phyloP scores from a whole-genome alignment of 2,888 invertebrate species.

The Polymixis lichenea region DNA sequence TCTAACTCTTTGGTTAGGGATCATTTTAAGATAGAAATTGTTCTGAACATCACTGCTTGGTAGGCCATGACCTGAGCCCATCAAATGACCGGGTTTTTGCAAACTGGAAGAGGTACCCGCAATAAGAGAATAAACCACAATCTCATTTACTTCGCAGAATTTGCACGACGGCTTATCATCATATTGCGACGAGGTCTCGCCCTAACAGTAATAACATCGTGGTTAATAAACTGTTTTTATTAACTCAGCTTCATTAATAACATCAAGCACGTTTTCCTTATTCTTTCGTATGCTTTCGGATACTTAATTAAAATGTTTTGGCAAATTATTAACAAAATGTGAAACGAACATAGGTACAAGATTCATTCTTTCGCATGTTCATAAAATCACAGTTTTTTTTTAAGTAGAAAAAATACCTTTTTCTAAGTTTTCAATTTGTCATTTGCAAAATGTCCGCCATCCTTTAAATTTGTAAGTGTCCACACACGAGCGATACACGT shows the following conservation, averaged over 20 bases:
- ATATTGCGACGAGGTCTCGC: constrained; percentile 25
- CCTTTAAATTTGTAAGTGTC: no score
- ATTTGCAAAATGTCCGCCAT: neutral
- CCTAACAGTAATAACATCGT: constrained; percentile 35
- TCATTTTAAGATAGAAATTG: neutral
- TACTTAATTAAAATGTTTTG: neutral
- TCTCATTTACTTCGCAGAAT: constrained; percentile 21
- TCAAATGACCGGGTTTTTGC: neutral
- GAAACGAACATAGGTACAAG: neutral
- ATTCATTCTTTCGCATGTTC: neutral
- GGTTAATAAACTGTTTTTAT: constrained; percentile 30
- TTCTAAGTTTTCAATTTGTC: no score
- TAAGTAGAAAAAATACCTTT: neutral
- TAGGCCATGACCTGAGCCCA: neutral
- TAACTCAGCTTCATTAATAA: constrained; percentile 13
- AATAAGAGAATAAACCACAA: constrained; percentile 10
- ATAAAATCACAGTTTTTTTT: neutral
- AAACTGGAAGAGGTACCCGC: neutral
- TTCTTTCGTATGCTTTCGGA: neutral
- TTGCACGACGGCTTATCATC: constrained; percentile 32
- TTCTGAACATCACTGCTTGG: neutral
- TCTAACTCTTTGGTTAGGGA: neutral
- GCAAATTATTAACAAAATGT: neutral
- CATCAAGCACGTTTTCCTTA: constrained; percentile 35
- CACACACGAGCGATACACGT: no score